Evolutionary conservation across 2,797 vertebrate genomes (phyloP).

Genomic region (Chanos chanos): DNA sequence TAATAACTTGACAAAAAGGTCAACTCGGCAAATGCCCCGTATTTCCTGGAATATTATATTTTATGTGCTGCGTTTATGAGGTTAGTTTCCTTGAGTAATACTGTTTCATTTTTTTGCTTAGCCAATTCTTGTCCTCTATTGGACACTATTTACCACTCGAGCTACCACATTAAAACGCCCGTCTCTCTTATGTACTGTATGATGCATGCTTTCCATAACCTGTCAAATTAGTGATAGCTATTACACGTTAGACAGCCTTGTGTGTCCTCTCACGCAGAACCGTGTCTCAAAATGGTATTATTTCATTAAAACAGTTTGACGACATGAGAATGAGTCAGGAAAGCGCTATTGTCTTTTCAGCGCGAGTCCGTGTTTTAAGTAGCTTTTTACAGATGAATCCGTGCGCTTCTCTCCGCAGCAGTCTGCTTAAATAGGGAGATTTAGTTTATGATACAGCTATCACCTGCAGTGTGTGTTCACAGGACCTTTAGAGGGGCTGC

Average conservation of each 20-base stretch:
- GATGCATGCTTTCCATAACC: not conserved
- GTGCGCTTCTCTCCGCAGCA: slow-evolving; percentile 9
- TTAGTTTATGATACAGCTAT: slow-evolving; percentile 34
- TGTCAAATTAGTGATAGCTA: no score
- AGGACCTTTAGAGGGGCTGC: slow-evolving; percentile 34
- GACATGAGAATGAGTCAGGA: slow-evolving; percentile 30
- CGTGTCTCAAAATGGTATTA: slow-evolving; percentile 19
- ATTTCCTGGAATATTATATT: no score
- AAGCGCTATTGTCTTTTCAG: slow-evolving; percentile 24
- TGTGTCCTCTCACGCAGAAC: not conserved
- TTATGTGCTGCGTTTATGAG: no score
- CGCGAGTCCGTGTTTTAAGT: slow-evolving; percentile 26
- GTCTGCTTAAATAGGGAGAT: slow-evolving; percentile 21
- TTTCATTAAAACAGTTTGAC: slow-evolving; percentile 32
- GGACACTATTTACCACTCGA: no score
- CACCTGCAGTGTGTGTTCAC: slow-evolving; percentile 36
- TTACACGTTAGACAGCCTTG: not conserved
- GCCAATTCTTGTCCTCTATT: no score
- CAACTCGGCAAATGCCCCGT: no score
- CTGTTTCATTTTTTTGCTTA: no score
- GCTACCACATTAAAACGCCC: no score
- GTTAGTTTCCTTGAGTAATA: no score
- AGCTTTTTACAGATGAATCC: slow-evolving; percentile 24
- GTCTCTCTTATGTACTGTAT: no score
- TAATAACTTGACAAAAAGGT: no score